Conservation (phyloP, 2,888 invertebrate genomes). For the Coenonympha arcania region DNA sequence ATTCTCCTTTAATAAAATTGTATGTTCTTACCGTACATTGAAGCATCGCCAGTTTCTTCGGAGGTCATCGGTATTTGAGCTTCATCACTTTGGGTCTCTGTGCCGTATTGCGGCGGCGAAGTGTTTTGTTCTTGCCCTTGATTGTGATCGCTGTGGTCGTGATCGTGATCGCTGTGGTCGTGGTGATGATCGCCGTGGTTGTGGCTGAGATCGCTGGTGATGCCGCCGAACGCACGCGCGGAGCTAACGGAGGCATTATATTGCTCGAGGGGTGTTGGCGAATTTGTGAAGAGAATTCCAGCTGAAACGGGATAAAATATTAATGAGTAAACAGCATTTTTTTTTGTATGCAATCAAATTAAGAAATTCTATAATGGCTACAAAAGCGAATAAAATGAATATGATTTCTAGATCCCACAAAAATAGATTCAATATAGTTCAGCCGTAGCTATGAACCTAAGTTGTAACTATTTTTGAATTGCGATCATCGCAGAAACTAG, state of each 20-base stretch:
- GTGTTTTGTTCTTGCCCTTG: constrained; percentile 24
- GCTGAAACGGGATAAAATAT: constrained; percentile 56
- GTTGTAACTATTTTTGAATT: no score
- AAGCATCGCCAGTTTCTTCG: constrained; percentile 62
- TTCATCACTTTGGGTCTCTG: constrained; percentile 39
- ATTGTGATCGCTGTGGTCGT: constrained; percentile 32
- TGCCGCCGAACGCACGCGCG: constrained; percentile 75
- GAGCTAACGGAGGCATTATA: constrained; percentile 68
- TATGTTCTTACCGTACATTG: constrained; percentile 69
- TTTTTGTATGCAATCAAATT: no score
- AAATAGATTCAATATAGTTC: no score
- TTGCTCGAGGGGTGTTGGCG: constrained; percentile 75
- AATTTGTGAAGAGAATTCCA: constrained; percentile 79
- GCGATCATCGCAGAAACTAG: no score
- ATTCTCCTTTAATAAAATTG: background rate
- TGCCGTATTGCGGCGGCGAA: constrained; percentile 16
- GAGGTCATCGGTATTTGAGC: constrained; percentile 39
- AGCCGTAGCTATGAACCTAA: no score
- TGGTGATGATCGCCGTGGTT: constrained; percentile 31
- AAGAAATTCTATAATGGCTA: no score
- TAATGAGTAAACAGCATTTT: background rate
- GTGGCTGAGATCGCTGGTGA: constrained; percentile 39
- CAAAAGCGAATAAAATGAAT: no score
- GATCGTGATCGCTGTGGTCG: constrained; percentile 26
- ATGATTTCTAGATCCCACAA: no score